A percentile compares a stretch with the other conserved stretches of the same genome.
Conservation (phyloP, 2,888 invertebrate species). For the Drepanosiphum platanoidis region DNA sequence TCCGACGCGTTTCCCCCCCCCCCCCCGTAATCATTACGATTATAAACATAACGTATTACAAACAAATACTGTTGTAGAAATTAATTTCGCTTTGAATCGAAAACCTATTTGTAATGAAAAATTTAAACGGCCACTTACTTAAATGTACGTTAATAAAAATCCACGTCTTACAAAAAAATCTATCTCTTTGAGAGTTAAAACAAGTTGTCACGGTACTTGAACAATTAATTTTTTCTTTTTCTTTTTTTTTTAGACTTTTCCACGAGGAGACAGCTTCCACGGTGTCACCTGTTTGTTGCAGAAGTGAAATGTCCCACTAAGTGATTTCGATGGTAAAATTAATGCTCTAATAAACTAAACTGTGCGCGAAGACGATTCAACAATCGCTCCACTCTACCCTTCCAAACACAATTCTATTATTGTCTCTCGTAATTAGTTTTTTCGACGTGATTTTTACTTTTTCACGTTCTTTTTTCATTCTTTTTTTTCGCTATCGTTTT, state of each 20-base stretch:
- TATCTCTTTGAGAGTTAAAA: neutral
- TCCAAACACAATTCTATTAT: neutral
- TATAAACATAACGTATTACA: no score
- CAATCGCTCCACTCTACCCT: conserved; percentile 29
- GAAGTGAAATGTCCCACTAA: conserved; percentile 35
- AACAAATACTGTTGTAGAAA: no score
- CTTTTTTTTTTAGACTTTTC: neutral
- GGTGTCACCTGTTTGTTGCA: neutral
- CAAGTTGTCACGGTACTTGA: neutral
- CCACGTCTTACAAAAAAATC: neutral
- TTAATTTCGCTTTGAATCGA: no score
- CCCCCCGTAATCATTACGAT: no score
- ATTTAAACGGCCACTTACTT: neutral
- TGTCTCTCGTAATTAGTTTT: neutral
- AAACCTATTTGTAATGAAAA: no score
- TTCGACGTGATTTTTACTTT: conserved; percentile 20
- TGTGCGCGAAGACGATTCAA: conserved; percentile 8
- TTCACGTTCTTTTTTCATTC: neutral
- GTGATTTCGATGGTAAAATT: conserved; percentile 39
- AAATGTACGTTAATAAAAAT: no score
- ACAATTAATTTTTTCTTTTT: neutral
- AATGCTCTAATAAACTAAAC: conserved; percentile 44
- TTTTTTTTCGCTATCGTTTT: neutral
- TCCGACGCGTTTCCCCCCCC: no score
- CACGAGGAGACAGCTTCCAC: neutral